Percentiles rank a stretch among this genome's conserved stretches.
Evolutionary conservation across 2,113 vertebrate species (phyloP).

Genomic region (Bos taurus): DNA sequence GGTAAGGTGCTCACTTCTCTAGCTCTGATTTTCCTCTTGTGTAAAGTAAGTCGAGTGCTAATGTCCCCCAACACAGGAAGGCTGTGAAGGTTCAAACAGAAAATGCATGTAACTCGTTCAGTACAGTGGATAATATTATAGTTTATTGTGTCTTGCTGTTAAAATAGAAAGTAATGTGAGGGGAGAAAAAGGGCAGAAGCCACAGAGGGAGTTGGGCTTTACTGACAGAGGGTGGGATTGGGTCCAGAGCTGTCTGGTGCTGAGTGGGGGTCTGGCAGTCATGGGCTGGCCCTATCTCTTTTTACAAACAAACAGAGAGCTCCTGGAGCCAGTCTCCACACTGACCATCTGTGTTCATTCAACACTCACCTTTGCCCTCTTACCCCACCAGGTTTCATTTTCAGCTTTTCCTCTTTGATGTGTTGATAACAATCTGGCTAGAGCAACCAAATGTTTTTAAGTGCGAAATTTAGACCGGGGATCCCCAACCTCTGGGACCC

Average conservation of each 20-base stretch:
- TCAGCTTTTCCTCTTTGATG: conserved; percentile 69
- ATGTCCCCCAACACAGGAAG: neutral
- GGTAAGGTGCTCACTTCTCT: neutral
- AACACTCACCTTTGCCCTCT: neutral
- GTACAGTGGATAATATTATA: neutral
- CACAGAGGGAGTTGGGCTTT: neutral
- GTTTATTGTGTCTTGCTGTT: neutral
- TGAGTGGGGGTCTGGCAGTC: neutral
- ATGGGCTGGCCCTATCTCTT: neutral
- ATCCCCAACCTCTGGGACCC: neutral
- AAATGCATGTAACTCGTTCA: neutral
- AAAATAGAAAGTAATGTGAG: neutral
- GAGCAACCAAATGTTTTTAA: conserved; percentile 37
- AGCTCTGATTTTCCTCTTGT: neutral
- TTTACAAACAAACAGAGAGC: conserved; percentile 35
- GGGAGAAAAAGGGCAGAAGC: neutral
- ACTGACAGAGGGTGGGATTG: neutral
- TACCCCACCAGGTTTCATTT: neutral
- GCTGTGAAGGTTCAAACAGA: neutral
- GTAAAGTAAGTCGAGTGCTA: neutral
- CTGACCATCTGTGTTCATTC: conserved; percentile 51
- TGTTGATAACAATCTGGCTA: conserved; percentile 52
- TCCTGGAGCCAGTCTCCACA: neutral
- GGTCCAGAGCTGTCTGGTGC: neutral
- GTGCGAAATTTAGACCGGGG: neutral